A percentile compares a stretch with the other conserved stretches of the same genome.
Conservation (phyloP, 2,113 vertebrate species). For the Conger conger region DNA sequence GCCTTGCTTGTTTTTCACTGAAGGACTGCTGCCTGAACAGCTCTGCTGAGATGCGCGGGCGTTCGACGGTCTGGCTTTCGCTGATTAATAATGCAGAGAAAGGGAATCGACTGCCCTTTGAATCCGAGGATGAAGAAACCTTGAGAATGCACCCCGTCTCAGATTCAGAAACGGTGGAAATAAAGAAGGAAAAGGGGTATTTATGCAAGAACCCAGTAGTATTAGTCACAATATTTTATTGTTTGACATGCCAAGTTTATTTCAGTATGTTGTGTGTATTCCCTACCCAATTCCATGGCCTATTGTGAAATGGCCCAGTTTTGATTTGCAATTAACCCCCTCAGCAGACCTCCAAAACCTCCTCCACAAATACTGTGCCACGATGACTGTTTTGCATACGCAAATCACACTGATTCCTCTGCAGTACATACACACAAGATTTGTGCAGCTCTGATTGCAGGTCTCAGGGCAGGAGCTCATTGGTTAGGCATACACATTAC, state of each 20-base stretch:
- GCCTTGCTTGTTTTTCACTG: not conserved
- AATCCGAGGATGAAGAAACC: constrained; percentile 21
- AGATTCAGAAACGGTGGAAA: constrained; percentile 1
- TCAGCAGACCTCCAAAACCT: too few species aligned
- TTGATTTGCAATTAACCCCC: too few species aligned
- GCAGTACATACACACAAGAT: too few species aligned
- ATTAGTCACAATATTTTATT: not conserved
- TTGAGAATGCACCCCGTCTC: not conserved
- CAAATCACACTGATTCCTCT: too few species aligned
- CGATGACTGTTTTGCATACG: too few species aligned
- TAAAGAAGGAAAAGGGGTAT: not conserved
- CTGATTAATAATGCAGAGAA: constrained; percentile 33
- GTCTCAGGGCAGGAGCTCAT: too few species aligned
- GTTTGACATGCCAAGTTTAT: not conserved
- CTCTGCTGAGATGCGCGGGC: not conserved
- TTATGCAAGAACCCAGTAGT: not conserved
- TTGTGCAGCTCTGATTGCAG: too few species aligned
- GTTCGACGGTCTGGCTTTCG: constrained; percentile 10
- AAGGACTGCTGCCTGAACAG: not conserved
- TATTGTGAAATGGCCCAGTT: too few species aligned
- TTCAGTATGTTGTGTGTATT: not conserved
- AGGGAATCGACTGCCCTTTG: constrained; percentile 29
- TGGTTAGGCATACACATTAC: too few species aligned
- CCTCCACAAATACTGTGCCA: too few species aligned
- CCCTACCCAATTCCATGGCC: too few species aligned